A percentile compares a stretch with the other conserved stretches of the same genome.
phyloP scores from a whole-genome alignment of 2,888 invertebrate species.

The Thereva unica region DNA sequence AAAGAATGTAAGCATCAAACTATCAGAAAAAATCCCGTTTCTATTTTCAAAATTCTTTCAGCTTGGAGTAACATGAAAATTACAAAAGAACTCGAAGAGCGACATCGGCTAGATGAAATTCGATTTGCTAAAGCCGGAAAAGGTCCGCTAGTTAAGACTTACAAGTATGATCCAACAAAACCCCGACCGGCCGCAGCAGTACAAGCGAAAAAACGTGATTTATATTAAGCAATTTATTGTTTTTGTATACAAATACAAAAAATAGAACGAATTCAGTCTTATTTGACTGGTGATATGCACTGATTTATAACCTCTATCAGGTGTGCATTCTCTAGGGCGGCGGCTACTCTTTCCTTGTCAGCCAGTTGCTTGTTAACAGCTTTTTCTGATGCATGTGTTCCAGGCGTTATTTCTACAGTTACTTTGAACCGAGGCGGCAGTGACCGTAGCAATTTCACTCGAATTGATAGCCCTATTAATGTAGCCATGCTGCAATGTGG shows the following conservation, averaged over 20 bases:
- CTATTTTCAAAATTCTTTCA: slow-evolving; percentile 51
- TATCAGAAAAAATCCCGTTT: neutral
- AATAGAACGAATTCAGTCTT: slow-evolving; percentile 42
- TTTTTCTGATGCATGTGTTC: slow-evolving; percentile 87
- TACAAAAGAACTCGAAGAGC: slow-evolving; percentile 74
- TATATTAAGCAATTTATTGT: neutral
- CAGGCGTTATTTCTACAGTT: slow-evolving; percentile 85
- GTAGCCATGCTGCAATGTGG: slow-evolving; percentile 99
- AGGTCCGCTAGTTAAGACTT: slow-evolving; percentile 87
- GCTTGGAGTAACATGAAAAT: slow-evolving; percentile 84
- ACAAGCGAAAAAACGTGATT: slow-evolving; percentile 44
- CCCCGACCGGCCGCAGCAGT: slow-evolving; percentile 50
- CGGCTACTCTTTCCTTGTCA: slow-evolving; percentile 97
- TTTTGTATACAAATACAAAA: slow-evolving; percentile 8
- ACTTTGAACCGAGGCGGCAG: slow-evolving; percentile 86
- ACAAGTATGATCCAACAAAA: slow-evolving; percentile 80
- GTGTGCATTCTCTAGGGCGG: slow-evolving; percentile 92
- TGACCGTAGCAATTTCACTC: slow-evolving; percentile 85
- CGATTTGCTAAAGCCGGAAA: slow-evolving; percentile 83
- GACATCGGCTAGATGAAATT: slow-evolving; percentile 74
- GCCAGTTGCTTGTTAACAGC: slow-evolving; percentile 97
- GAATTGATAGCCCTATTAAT: slow-evolving; percentile 83
- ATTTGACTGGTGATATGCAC: slow-evolving; percentile 64
- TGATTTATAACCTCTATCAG: slow-evolving; percentile 93
- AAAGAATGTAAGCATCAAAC: slow-evolving; percentile 70